phyloP scores from a whole-genome alignment of 92 coral and sea anemone species.

The Blastomussa wellsi region DNA sequence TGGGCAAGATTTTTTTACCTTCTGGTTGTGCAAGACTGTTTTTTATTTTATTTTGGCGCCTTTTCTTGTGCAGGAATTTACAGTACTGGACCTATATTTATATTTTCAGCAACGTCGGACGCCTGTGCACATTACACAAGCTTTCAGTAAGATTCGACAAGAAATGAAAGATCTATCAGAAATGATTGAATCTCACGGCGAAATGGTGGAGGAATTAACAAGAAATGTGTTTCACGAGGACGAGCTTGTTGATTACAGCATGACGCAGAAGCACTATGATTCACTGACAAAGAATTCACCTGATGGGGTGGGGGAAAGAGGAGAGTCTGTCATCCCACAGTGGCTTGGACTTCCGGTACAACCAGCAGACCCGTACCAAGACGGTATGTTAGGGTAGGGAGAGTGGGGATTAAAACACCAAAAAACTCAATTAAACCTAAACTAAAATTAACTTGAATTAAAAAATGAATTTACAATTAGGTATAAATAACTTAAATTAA shows the following conservation, averaged over 20 bases:
- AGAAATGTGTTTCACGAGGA: conserved; percentile 23
- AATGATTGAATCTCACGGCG: not conserved
- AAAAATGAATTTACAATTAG: too few species aligned
- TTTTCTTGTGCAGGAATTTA: too few species aligned
- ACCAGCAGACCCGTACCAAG: conserved; percentile 36
- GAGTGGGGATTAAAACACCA: not conserved
- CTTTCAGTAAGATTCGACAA: conserved; percentile 37
- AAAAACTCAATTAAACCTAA: too few species aligned
- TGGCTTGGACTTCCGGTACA: conserved; percentile 74
- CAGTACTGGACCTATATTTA: too few species aligned
- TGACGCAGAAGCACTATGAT: conserved; percentile 58
- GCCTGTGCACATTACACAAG: conserved; percentile 37
- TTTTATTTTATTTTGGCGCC: too few species aligned
- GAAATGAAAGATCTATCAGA: conserved; percentile 11
- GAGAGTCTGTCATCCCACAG: conserved; percentile 62
- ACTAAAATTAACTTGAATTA: too few species aligned
- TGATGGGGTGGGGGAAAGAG: not conserved
- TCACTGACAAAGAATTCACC: conserved; percentile 36
- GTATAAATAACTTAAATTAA: too few species aligned
- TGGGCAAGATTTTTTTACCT: too few species aligned
- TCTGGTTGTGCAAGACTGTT: too few species aligned
- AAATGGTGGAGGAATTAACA: conserved; percentile 3
- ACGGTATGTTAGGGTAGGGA: not conserved
- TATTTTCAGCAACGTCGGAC: not conserved
- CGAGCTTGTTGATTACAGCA: conserved; percentile 17